Evolutionary conservation across 2,113 vertebrate genomes (phyloP).

Genomic region (Microtus montanus): DNA sequence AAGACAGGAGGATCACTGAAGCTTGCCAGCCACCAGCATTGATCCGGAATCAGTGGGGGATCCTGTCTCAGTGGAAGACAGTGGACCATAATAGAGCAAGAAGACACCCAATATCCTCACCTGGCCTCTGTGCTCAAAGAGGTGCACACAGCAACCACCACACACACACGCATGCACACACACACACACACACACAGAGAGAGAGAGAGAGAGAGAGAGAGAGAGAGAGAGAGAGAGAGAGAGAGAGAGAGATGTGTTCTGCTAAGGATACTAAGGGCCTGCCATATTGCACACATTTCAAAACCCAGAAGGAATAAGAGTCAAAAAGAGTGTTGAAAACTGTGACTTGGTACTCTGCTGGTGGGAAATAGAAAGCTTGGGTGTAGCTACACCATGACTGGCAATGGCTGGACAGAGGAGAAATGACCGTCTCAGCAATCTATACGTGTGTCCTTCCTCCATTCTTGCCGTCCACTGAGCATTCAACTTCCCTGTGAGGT

Average conservation of each 20-base stretch:
- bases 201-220: background rate
- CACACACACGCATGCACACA: background rate
- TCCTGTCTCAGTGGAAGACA: background rate
- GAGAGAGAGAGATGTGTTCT: background rate
- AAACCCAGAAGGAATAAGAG: background rate
- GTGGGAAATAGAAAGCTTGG: constrained; percentile 16
- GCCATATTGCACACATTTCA: background rate
- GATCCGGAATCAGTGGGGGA: too few species aligned
- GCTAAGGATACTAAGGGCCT: background rate
- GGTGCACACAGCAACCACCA: background rate
- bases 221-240: background rate
- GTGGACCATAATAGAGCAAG: background rate
- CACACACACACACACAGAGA: background rate
- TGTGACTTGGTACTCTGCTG: background rate
- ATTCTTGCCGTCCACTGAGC: background rate
- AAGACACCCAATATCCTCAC: background rate
- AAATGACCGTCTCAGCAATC: background rate
- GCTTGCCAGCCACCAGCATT: background rate
- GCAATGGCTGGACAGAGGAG: background rate
- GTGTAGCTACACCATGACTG: background rate
- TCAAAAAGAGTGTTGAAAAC: background rate
- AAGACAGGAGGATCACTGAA: background rate
- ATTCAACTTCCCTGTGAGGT: background rate
- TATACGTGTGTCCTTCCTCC: background rate
- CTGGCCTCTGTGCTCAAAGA: background rate